These are phyloP conservation scores for Sipha maydis DNA, from an alignment of 2,888 invertebrate genomes.

Conservation along the genomic window DNA sequence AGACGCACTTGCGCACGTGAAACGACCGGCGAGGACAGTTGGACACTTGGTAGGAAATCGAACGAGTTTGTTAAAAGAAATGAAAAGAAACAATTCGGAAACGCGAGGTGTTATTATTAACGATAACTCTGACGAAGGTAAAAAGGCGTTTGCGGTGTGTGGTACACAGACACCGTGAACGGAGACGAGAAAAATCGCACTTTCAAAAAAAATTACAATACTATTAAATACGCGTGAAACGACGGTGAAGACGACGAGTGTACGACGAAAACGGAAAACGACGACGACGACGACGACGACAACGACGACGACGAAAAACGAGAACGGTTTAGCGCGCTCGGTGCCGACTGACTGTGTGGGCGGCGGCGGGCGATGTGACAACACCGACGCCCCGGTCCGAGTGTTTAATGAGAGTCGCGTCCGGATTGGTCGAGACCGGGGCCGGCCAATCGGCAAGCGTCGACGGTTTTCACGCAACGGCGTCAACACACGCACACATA, in stretches of 20 bases:
- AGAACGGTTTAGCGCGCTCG: constrained; percentile 61
- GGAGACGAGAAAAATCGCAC: too few relatives aligned
- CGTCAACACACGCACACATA: constrained; percentile 54
- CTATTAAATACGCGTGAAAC: too few relatives aligned
- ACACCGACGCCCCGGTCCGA: constrained; percentile 66
- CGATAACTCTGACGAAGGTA: not conserved
- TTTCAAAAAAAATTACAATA: not conserved
- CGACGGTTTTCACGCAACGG: constrained; percentile 63
- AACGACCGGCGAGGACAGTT: too few relatives aligned
- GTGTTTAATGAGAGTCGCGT: constrained; percentile 70
- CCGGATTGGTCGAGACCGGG: constrained; percentile 64
- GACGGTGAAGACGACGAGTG: too few relatives aligned
- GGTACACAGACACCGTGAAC: too few relatives aligned
- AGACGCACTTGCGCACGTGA: not conserved
- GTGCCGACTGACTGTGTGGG: constrained; percentile 62
- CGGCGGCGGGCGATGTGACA: constrained; percentile 64
- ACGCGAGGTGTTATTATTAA: not conserved
- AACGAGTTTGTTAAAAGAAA: too few relatives aligned
- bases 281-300: not conserved
- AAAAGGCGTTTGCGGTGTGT: too few relatives aligned
- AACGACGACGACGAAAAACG: constrained; percentile 28
- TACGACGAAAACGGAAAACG: too few relatives aligned
- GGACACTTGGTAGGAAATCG: too few relatives aligned
- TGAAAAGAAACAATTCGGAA: not conserved
- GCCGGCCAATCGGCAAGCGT: constrained; percentile 65